Conservation (phyloP, 2,113 vertebrate genomes). For the Neofelis nebulosa region DNA sequence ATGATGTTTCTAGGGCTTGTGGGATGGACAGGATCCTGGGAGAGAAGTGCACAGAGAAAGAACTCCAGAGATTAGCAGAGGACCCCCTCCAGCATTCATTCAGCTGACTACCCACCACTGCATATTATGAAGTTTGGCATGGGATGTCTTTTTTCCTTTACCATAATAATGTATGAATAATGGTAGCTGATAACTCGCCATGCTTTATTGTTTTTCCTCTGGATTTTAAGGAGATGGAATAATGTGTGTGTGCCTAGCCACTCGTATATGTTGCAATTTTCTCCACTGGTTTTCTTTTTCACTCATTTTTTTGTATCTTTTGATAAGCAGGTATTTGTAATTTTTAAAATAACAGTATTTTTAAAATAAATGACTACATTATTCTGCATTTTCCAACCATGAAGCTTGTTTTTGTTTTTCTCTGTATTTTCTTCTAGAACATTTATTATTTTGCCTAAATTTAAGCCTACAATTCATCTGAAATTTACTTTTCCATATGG, state of each 20-base stretch:
- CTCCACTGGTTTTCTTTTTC: neutral
- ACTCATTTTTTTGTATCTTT: neutral
- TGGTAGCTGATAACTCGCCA: neutral
- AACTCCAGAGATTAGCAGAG: too few species aligned
- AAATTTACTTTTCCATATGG: neutral
- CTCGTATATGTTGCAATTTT: neutral
- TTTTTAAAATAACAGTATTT: neutral
- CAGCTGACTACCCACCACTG: too few species aligned
- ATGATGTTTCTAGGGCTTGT: neutral
- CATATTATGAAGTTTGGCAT: neutral
- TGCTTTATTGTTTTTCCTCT: neutral
- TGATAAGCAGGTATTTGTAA: neutral
- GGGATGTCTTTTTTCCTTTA: neutral
- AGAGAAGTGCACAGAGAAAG: neutral
- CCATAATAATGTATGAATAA: neutral
- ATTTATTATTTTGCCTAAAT: neutral
- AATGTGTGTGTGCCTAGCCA: neutral
- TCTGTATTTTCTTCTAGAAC: neutral
- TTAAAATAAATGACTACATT: neutral
- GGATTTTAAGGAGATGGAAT: neutral
- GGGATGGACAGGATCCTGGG: neutral
- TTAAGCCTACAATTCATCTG: neutral
- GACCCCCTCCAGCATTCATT: rapidly evolving
- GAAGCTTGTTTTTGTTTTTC: neutral
- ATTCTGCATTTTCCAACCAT: neutral